Base-by-base conservation (phyloP, 2,113 vertebrate species). In the Actenoides lindsayi region DNA sequence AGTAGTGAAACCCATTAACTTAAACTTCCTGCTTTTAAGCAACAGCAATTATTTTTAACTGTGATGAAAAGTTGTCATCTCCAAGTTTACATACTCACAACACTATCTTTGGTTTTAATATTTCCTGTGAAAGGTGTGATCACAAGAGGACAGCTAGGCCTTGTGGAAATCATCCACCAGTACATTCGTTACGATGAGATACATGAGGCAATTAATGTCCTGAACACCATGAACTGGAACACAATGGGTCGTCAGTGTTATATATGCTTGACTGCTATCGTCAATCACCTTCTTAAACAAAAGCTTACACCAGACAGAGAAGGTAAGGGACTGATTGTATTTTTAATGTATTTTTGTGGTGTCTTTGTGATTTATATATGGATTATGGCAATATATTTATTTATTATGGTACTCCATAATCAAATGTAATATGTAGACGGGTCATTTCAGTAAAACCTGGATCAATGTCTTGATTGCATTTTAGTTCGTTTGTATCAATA, bases 221-320 rank as follows among this genome's bases (percentile, higher is more conserved):
- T 99, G 93, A 98, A 97, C 86, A 98, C 98, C 96, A 98, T 99
- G 99, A 98, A 99, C 97, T 99, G 99, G 99, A 98, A 99, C 97
- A 98, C 90, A 1, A 96, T 98, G 97, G 99, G 98, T 63, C 98
- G 90, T 9, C 98, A 98, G 69, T 99, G 99, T 96, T 99, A 98
- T 67, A 62, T 98, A 75, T 98, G 98, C 91, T 97, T 99, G 96
- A 98, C 96, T 79, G 97, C 99, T 11, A 97, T 99, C 83, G 97
- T 98, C 46, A 99, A 99, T 96, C 98, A 99, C 97, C 99, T 99
- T 83, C 98, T 99, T 50, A 98, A 98, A 96, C 98, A 99, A 92
- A 98, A 98, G 57, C 98, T 99, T 53, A 98, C 98, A 25, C 97
- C 98, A 44, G 97, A 98, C 41, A 98, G 97, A 93, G 99, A 99